These are phyloP conservation scores for Esox lucius DNA, from an alignment of 2,797 vertebrate genomes.

Conservation along the genomic window DNA sequence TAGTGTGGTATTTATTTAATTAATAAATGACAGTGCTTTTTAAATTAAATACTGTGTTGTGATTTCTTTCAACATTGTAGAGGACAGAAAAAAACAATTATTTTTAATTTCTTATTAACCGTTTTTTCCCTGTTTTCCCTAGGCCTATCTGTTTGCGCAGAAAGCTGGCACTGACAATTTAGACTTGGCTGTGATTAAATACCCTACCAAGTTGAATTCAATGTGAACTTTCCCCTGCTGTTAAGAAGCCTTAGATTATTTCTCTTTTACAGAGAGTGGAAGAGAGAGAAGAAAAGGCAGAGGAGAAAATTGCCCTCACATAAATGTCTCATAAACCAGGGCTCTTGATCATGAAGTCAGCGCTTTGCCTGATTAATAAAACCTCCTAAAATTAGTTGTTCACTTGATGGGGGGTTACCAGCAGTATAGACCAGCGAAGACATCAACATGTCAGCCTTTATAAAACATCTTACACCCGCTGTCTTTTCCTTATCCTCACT, in stretches of 20 bases:
- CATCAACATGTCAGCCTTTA: not conserved
- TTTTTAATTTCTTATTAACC: not conserved
- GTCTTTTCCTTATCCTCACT: not conserved
- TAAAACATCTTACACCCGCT: not conserved
- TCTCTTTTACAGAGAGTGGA: conserved; percentile 14
- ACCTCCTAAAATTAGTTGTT: not conserved
- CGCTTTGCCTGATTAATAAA: not conserved
- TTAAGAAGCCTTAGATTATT: conserved; percentile 14
- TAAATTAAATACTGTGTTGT: conserved; percentile 31
- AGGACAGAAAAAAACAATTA: not conserved
- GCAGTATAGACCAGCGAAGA: not conserved
- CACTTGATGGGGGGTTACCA: not conserved
- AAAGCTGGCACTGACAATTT: conserved; percentile 5
- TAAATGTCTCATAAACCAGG: conserved; percentile 1
- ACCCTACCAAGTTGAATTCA: conserved; percentile 12
- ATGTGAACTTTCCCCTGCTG: conserved; percentile 17
- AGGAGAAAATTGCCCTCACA: not conserved
- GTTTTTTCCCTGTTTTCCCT: not conserved
- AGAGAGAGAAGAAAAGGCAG: conserved; percentile 2
- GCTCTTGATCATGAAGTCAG: conserved; percentile 14
- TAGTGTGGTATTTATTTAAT: conserved; percentile 32
- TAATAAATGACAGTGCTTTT: conserved; percentile 30
- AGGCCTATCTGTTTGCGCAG: conserved; percentile 1
- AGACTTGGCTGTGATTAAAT: conserved; percentile 23
- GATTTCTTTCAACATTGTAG: conserved; percentile 17